Evolutionary conservation across 2,888 invertebrate genomes (phyloP).

Genomic region (Heliconius erato): DNA sequence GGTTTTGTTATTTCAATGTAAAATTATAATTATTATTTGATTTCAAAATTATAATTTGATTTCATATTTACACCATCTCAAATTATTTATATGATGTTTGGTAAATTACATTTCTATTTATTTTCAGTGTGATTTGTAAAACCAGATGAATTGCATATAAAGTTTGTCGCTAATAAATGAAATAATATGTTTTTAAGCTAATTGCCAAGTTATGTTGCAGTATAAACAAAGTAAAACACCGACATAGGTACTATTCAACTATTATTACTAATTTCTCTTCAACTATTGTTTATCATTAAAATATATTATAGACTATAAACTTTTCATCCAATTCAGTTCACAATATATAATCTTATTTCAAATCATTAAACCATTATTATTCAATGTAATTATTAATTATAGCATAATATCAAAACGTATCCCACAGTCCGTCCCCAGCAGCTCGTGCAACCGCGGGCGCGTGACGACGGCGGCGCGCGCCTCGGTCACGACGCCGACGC

Average conservation of each 20-base stretch:
- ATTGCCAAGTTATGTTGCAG: no score
- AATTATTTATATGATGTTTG: not conserved
- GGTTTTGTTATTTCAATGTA: not conserved
- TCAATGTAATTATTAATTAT: not conserved
- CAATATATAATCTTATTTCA: no score
- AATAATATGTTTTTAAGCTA: no score
- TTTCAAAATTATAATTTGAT: no score
- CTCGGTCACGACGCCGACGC: constrained; percentile 71
- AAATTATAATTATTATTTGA: no score
- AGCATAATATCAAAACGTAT: not conserved
- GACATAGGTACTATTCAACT: not conserved
- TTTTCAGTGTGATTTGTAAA: not conserved
- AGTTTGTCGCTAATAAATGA: no score
- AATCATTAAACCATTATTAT: no score
- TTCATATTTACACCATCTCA: no score
- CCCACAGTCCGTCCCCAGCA: constrained; percentile 63
- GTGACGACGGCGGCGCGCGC: constrained; percentile 83
- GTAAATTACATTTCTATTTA: not conserved
- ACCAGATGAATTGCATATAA: not conserved
- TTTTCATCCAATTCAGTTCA: no score
- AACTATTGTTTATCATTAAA: no score
- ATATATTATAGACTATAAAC: no score
- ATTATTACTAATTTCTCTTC: no score
- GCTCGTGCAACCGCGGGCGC: constrained; percentile 80
- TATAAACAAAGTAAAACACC: not conserved